These are phyloP conservation scores for Drosophila paulistorum DNA, from an alignment of 1,140 invertebrate species.

Conservation along the genomic window DNA sequence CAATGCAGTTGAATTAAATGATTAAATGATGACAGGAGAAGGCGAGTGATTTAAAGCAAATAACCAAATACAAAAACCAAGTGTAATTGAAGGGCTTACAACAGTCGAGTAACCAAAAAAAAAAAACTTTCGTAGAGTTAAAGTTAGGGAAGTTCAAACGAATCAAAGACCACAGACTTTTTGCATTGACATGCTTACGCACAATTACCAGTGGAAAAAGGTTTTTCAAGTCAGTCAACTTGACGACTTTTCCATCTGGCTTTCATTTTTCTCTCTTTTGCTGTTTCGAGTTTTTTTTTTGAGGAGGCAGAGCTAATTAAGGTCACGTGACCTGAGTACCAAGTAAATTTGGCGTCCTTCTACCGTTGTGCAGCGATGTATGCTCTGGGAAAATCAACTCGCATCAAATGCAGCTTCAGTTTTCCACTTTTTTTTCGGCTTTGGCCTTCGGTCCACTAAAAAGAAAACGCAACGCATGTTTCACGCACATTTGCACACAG, in stretches of 20 bases:
- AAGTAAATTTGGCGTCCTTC: slow-evolving; percentile 23
- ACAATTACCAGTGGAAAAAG: slow-evolving; percentile 43
- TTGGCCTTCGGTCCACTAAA: slow-evolving; percentile 23
- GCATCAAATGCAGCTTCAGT: slow-evolving; percentile 63
- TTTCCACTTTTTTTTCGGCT: slow-evolving; percentile 24
- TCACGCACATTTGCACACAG: slow-evolving; percentile 63
- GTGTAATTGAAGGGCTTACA: too few relatives aligned
- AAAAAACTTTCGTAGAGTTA: slow-evolving; percentile 28
- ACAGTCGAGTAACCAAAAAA: slow-evolving; percentile 31
- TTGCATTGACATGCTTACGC: slow-evolving; percentile 33
- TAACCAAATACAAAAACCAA: slow-evolving; percentile 24
- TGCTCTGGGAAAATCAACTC: slow-evolving; percentile 57
- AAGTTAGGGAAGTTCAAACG: background rate
- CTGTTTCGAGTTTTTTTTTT: slow-evolving; percentile 13
- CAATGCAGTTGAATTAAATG: slow-evolving; percentile 56
- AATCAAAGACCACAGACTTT: slow-evolving; percentile 3
- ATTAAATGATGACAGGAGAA: slow-evolving; percentile 42
- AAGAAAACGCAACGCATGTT: slow-evolving; percentile 58
- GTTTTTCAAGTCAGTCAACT: slow-evolving; percentile 25
- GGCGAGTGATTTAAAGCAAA: slow-evolving; percentile 51
- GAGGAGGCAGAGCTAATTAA: slow-evolving; percentile 60
- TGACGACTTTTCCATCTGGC: slow-evolving; percentile 30
- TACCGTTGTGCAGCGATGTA: slow-evolving; percentile 65
- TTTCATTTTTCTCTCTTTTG: slow-evolving; percentile 8
- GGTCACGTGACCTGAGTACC: slow-evolving; percentile 66